These are phyloP conservation scores for Drosophila formosana DNA, from an alignment of 2,888 invertebrate genomes.

Conservation along the genomic window DNA sequence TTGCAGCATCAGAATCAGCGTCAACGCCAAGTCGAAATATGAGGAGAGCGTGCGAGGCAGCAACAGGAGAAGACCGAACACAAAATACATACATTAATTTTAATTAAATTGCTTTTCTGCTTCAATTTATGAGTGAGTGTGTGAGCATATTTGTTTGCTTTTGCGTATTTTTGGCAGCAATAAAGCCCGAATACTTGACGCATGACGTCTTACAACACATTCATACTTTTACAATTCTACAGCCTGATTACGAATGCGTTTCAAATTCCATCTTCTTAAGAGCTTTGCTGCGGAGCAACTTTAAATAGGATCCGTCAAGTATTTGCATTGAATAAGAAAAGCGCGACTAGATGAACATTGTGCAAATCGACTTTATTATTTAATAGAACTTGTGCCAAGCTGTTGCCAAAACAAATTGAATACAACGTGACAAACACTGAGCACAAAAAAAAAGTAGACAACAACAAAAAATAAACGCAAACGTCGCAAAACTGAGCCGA, in stretches of 20 bases:
- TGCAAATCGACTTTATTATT: slow-evolving; percentile 79
- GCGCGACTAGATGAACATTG: slow-evolving; percentile 49
- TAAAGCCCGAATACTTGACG: slow-evolving; percentile 41
- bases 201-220: slow-evolving; percentile 29
- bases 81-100: slow-evolving; percentile 74
- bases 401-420: slow-evolving; percentile 80
- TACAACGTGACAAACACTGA: slow-evolving; percentile 60
- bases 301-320: slow-evolving; percentile 17
- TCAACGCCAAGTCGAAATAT: slow-evolving; percentile 51
- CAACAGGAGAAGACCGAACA: slow-evolving; percentile 30
- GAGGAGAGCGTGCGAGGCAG: slow-evolving; percentile 21
- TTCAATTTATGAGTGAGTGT: slow-evolving; percentile 48
- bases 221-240: background rate
- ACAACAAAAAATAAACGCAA: slow-evolving; percentile 35
- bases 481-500: slow-evolving; percentile 47
- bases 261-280: slow-evolving; percentile 4
- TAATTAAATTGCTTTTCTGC: slow-evolving; percentile 76
- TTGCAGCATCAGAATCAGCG: no score
- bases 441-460: background rate
- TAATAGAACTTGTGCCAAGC: slow-evolving; percentile 77
- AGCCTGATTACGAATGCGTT: background rate
- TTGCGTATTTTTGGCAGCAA: slow-evolving; percentile 35
- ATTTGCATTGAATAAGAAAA: slow-evolving; percentile 49
- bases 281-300: slow-evolving; percentile 30
- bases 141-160: slow-evolving; percentile 19